Base-by-base conservation (phyloP, 2,797 vertebrate genomes). In the Poeciliopsis gracilis region DNA sequence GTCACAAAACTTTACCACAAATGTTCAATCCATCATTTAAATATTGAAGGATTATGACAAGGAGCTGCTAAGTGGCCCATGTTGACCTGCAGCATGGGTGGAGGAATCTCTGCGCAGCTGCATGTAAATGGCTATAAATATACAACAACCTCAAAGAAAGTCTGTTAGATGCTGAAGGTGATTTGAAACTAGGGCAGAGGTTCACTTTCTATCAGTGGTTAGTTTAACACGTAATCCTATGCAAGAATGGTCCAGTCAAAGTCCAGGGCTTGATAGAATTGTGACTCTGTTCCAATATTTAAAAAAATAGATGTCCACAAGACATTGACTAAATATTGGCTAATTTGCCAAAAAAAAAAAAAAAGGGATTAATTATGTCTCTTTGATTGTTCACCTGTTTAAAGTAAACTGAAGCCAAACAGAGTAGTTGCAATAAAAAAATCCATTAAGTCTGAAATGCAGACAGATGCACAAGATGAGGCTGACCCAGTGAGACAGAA, bases 381-480 rank as follows among this genome's bases (percentile, higher is more conserved):
- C 23, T 25, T 53, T 75, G 25, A 6, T 11, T 9, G 36, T 11
- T 63, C 38, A 38, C 73, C 47, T 47, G 57, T 85, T 73, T 77
- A 74, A 38, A 82, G 73, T 59, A 63, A 73, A 45, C 33, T 77
- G 70, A 74, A 69, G n/a, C 28, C 41, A 57, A 72, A 75, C 73
- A 81, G 77, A 55, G 77, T 75, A 49, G 66, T 45, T 77, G 66
- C 55, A 43, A 61, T 67, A 69, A 76, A 45, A 77, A 73, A 82
- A 45, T 45, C 20, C 66, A 81, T 30, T 70, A 61, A 67, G 69
- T 72, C 74, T 69, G 72, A 73, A 79, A 79, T 57, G 63, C 74
- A 85, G 80, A 86, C 66, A 74, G 78, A 81, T 15, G 57, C 46
- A 66, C 75, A 79, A 51, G 55, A 72, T 69, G 82, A 82, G 84